Base-by-base conservation (phyloP, 1,140 invertebrate genomes). In the Nylanderia fulva region DNA sequence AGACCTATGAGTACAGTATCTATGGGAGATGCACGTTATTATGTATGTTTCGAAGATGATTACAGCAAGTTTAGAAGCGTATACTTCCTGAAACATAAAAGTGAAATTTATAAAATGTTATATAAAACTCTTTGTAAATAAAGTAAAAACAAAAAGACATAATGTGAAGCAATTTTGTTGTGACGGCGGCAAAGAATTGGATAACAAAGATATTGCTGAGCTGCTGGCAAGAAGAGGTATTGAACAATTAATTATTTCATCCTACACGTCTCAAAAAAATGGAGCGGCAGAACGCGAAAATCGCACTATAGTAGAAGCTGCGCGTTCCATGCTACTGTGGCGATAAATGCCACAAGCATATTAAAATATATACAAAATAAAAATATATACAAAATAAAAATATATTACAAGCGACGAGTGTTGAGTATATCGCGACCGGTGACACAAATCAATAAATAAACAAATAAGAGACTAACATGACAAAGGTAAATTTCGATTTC, bases 221-320 rank as follows among this genome's bases (percentile, higher is more conserved):
- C 24, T 86, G 52, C 58, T 89, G 4, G 42, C 83, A 11, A 83
- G 87, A 56, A 21, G 80, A 85, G 84, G 84, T 0, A 90, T 91
- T 39, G n/a, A 77, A 56, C 85, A 90, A 4, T 33, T 1, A 3
- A 86, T 94, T 33, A 61, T 85, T 24, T 90, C 92, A 9, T 90
- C 91, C 56, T 91, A 93, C 77, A 90, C 90, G 27, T 91, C 93
- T 21, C 82, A 94, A 79, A 89, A 91, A 56, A 95, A 95, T 88
- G 92, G 93, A 1, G 85, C 86, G 11, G 84, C 87, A 24, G 93
- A 95, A 79, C 42, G 92, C 27, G 75, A 86, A 61, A 92, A 93
- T 63, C 85, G 89, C 4, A 93, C 89, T 0, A 69, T 90, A 5
- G 88, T 90, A 0, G 90, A 91, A 85, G 75, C 71, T 21, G 90